Evolutionary conservation across 2,113 vertebrate species (phyloP).

Genomic region (Phylloscopus trochiloides): DNA sequence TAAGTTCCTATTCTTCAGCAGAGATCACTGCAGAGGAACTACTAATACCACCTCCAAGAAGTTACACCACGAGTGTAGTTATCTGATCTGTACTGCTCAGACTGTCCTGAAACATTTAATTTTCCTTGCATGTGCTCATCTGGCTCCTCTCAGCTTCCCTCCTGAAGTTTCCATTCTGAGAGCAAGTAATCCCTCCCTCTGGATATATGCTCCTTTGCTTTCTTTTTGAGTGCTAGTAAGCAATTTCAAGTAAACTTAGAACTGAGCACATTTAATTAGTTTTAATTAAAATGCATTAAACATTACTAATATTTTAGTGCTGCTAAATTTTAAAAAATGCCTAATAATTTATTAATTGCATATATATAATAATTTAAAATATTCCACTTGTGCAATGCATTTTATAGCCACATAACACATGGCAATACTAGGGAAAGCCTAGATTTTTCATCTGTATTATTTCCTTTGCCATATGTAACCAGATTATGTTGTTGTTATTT

Average conservation of each 20-base stretch:
- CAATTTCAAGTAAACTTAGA: background rate
- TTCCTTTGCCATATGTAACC: background rate
- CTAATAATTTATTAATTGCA: background rate
- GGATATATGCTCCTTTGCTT: background rate
- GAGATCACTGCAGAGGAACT: background rate
- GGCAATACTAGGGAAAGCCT: background rate
- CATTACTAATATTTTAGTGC: background rate
- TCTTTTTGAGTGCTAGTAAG: background rate
- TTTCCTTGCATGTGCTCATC: background rate
- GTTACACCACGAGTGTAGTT: background rate
- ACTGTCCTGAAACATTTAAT: background rate
- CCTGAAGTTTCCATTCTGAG: background rate
- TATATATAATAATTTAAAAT: background rate
- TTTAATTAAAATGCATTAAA: background rate
- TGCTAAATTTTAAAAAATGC: accelerated
- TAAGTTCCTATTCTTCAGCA: background rate
- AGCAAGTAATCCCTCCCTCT: background rate
- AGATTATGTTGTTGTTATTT: background rate
- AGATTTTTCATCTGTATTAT: background rate
- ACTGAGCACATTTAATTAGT: background rate
- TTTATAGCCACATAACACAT: background rate
- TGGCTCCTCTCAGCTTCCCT: background rate
- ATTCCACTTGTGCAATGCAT: background rate
- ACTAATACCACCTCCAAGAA: background rate
- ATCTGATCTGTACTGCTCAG: background rate